A percentile compares a stretch with the other conserved stretches of the same genome.
Evolutionary conservation across 2,797 vertebrate genomes (phyloP).

Genomic region (Petrocephalus sullivani): DNA sequence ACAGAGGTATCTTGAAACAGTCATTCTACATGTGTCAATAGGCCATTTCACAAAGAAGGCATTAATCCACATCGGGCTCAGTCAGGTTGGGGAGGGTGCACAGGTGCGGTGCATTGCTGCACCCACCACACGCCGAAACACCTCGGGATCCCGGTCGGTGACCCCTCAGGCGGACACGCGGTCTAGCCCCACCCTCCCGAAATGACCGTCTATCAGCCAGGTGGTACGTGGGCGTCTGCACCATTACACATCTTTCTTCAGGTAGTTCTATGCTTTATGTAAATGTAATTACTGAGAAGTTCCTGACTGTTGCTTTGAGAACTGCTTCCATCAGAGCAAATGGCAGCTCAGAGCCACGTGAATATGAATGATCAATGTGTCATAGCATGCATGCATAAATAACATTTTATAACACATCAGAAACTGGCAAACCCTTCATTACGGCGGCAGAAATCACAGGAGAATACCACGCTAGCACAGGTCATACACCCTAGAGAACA

Average conservation of each 20-base stretch:
- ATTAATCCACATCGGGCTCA: not conserved
- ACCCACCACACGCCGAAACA: too few relatives aligned
- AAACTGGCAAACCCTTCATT: slow-evolving; percentile 7
- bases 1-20: not conserved
- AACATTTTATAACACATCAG: slow-evolving; percentile 9
- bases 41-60: not conserved
- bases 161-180: too few relatives aligned
- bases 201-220: too few relatives aligned
- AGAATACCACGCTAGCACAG: slow-evolving; percentile 11
- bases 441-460: not conserved
- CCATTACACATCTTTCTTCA: not conserved
- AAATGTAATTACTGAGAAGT: slow-evolving; percentile 27
- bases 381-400: slow-evolving; percentile 14
- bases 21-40: not conserved
- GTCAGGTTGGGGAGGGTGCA: too few relatives aligned
- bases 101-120: too few relatives aligned
- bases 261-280: slow-evolving; percentile 14
- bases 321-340: slow-evolving; percentile 15
- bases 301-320: slow-evolving; percentile 24
- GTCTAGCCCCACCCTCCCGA: too few relatives aligned
- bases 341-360: slow-evolving; percentile 21
- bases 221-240: not conserved
- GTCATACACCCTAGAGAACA: not conserved
- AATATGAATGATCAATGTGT: slow-evolving; percentile 24
- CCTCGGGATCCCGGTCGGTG: too few relatives aligned